Conservation (phyloP, 2,797 vertebrate genomes). For the Odontamblyopus lacepedii region DNA sequence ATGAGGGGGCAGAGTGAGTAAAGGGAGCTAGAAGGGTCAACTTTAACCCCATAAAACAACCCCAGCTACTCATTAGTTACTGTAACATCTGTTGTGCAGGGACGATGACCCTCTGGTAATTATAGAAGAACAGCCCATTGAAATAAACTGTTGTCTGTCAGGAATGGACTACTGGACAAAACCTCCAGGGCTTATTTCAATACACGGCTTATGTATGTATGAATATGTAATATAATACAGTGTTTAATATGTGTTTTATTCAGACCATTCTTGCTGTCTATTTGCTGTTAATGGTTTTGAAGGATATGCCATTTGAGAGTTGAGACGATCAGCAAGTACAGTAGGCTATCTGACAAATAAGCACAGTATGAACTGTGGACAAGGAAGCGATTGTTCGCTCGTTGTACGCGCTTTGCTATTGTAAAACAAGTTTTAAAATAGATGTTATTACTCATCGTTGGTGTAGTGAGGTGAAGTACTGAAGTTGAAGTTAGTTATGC, state of each 20-base stretch:
- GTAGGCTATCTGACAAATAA: not conserved
- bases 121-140: slow-evolving; percentile 76
- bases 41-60: slow-evolving; percentile 83
- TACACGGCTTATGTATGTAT: no score
- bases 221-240: no score
- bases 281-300: no score
- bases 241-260: no score
- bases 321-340: not conserved
- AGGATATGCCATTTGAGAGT: not conserved
- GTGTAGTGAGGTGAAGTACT: not conserved
- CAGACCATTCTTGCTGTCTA: no score
- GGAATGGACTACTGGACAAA: slow-evolving; percentile 49
- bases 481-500: not conserved
- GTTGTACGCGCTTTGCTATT: not conserved
- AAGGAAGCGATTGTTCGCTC: not conserved
- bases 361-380: not conserved
- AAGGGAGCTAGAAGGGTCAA: slow-evolving; percentile 69
- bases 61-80: slow-evolving; percentile 80
- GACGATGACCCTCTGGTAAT: slow-evolving; percentile 75
- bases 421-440: not conserved
- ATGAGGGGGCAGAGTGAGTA: slow-evolving; percentile 41
- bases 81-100: slow-evolving; percentile 80
- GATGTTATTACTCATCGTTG: not conserved
- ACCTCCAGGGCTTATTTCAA: slow-evolving; percentile 46
- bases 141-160: slow-evolving; percentile 73